phyloP scores from a whole-genome alignment of 2,113 vertebrate species.

The Benitochromis conjunctus region DNA sequence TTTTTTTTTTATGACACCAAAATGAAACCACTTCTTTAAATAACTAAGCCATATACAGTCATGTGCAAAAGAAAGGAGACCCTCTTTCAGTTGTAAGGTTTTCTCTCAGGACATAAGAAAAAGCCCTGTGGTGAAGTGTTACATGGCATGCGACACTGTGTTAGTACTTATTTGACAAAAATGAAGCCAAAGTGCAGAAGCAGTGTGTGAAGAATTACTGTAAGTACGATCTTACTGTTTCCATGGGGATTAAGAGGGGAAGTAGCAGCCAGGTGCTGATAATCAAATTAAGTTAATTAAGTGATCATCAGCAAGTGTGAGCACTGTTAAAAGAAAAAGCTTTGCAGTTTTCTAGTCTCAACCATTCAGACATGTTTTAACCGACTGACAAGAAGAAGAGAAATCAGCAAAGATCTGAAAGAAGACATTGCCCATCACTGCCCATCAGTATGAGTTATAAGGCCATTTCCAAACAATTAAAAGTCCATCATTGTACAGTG shows the following conservation, averaged over 20 bases:
- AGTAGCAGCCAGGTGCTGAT: not conserved
- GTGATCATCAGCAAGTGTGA: not conserved
- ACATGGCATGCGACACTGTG: not conserved
- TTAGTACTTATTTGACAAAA: not conserved
- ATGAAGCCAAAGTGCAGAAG: not conserved
- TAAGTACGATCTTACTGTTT: not conserved
- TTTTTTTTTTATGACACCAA: not conserved
- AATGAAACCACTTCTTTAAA: not conserved
- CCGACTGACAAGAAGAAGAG: not conserved
- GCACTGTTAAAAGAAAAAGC: not conserved
- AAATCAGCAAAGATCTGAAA: not conserved
- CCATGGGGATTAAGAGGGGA: not conserved
- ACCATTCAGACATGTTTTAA: not conserved
- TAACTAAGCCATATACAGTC: not conserved
- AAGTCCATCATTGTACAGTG: not conserved
- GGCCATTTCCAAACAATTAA: not conserved
- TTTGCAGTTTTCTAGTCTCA: not conserved
- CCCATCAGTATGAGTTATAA: not conserved
- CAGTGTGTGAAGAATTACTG: not conserved
- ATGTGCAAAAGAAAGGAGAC: rapidly evolving
- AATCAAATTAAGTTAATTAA: not conserved
- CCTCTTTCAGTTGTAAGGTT: not conserved
- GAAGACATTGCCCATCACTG: not conserved
- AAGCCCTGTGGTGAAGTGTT: rapidly evolving
- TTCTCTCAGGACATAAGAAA: not conserved